These are phyloP conservation scores for Mesorhabditis spiculigera DNA, from an alignment of 2,888 invertebrate genomes.

Conservation along the genomic window DNA sequence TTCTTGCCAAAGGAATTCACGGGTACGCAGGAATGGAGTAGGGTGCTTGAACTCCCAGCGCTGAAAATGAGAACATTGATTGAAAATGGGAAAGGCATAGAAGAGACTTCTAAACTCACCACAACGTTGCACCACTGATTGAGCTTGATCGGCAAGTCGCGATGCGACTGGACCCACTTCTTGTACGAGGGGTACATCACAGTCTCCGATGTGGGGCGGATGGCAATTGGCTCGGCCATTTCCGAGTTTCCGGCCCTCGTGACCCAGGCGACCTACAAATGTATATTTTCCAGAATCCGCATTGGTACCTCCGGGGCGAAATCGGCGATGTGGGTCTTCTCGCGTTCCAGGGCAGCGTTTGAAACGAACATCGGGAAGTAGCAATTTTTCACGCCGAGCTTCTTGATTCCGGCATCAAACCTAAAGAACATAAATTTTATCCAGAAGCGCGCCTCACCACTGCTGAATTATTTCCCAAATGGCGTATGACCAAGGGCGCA, in stretches of 20 bases:
- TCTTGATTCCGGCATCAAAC: conserved; percentile 62
- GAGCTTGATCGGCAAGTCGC: conserved; percentile 88
- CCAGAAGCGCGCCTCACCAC: not conserved
- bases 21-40: conserved; percentile 91
- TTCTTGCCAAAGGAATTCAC: conserved; percentile 99
- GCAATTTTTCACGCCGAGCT: conserved; percentile 88
- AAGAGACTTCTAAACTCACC: conserved; percentile 65
- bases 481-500: conserved; percentile 91
- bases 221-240: conserved; percentile 91
- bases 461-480: conserved; percentile 83
- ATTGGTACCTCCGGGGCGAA: conserved; percentile 87
- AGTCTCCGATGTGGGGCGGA: conserved; percentile 96
- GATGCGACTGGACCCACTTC: conserved; percentile 94
- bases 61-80: conserved; percentile 63
- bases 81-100: not conserved
- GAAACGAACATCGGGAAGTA: conserved; percentile 99
- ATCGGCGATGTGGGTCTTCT: conserved; percentile 93
- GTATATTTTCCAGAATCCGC: not conserved
- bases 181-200: conserved; percentile 99
- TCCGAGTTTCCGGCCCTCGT: conserved; percentile 92
- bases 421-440: conserved; percentile 15
- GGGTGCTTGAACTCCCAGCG: conserved; percentile 99
- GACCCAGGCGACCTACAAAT: conserved; percentile 74
- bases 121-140: conserved; percentile 99
- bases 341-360: conserved; percentile 80